Percentiles rank a stretch among this genome's conserved stretches.
Conservation (phyloP, 2,888 invertebrate species). For the Lithosia quadra region DNA sequence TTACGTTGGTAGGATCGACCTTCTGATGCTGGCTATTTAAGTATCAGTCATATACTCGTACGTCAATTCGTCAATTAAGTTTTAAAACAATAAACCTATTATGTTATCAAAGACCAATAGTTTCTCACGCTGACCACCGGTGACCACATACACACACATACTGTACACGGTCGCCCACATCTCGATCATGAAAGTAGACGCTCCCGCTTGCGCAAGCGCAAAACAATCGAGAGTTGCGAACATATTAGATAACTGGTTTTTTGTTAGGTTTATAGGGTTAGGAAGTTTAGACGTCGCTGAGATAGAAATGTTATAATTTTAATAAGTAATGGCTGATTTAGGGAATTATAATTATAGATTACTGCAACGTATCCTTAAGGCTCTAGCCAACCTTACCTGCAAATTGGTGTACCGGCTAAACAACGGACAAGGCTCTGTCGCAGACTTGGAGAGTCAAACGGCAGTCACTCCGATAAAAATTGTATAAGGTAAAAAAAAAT, state of each 20-base stretch:
- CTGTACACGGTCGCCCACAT: constrained; percentile 46
- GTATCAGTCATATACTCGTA: not conserved
- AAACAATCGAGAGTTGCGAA: constrained; percentile 79
- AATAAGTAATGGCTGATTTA: not conserved
- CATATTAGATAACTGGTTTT: constrained; percentile 75
- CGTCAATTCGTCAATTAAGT: constrained; percentile 9
- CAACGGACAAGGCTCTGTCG: no score
- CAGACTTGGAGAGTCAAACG: no score
- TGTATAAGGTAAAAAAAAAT: no score
- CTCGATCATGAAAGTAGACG: constrained; percentile 67
- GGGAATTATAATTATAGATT: not conserved
- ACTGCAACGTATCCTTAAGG: no score
- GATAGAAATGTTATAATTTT: not conserved
- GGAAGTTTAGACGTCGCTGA: constrained; percentile 42
- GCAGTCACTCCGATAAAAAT: no score
- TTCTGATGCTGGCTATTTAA: not conserved
- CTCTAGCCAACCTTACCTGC: no score
- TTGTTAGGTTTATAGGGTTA: constrained; percentile 59
- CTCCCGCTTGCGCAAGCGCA: constrained; percentile 73
- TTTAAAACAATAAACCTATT: constrained; percentile 6
- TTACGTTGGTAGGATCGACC: not conserved
- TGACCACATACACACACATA: constrained; percentile 35
- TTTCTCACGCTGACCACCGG: constrained; percentile 22
- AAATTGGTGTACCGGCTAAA: no score
- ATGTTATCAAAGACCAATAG: constrained; percentile 19